Percentiles rank a stretch among this genome's conserved stretches.
Evolutionary conservation across 2,888 invertebrate species (phyloP).

Genomic region (Calameuta filiformis): DNA sequence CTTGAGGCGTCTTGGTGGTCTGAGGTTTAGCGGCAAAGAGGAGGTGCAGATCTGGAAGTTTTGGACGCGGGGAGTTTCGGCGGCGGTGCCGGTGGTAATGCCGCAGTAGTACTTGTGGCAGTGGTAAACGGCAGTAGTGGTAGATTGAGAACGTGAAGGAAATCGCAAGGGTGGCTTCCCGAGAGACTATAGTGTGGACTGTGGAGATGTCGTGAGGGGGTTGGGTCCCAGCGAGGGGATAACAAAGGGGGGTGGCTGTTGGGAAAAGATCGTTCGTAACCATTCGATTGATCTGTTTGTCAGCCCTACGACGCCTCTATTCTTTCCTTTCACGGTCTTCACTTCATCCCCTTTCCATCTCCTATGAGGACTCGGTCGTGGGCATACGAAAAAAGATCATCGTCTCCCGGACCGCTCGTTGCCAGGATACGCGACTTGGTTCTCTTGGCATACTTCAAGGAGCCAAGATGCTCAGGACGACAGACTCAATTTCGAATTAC

Average conservation of each 20-base stretch:
- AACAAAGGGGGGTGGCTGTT: conserved; percentile 9
- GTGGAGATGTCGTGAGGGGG: conserved; percentile 17
- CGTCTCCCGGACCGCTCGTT: conserved; percentile 38
- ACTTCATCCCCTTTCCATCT: background rate
- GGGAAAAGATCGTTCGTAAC: conserved; percentile 38
- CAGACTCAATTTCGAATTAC: background rate
- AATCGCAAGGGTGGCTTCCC: background rate
- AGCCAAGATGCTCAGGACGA: background rate
- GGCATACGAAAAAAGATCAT: conserved; percentile 15
- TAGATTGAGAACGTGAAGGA: background rate
- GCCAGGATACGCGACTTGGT: conserved; percentile 32
- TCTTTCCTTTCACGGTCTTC: conserved; percentile 12
- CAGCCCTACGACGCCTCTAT: conserved; percentile 29
- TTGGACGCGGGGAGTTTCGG: background rate
- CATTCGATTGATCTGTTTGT: conserved; percentile 53
- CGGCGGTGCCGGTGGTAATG: background rate
- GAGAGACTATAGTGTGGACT: conserved; percentile 10
- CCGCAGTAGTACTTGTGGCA: background rate
- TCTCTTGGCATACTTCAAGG: background rate
- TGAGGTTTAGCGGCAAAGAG: conserved; percentile 3
- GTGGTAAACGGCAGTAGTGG: background rate
- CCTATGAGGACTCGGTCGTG: background rate
- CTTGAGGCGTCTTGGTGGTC: conserved; percentile 1
- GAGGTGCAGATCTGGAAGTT: background rate
- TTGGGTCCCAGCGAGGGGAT: background rate